A percentile compares a stretch with the other conserved stretches of the same genome.
Conservation (phyloP, 2,888 invertebrate genomes). For the Campoletis raptor region DNA sequence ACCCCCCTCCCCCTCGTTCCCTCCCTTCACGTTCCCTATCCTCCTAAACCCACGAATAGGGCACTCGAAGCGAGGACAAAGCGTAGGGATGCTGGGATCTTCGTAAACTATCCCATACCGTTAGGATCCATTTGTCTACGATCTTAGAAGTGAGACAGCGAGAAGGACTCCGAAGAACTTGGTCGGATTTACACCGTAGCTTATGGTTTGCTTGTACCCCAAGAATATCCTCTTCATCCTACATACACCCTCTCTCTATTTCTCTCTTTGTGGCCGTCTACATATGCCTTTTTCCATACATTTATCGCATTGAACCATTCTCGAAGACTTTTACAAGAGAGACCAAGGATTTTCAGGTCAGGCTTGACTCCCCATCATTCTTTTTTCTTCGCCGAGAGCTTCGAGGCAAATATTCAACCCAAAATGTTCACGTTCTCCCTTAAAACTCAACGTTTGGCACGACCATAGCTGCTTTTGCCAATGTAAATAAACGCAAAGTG, state of each 20-base stretch:
- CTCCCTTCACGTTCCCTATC: background rate
- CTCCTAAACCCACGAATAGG: constrained; percentile 53
- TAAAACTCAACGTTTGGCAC: constrained; percentile 70
- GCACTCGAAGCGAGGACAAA: constrained; percentile 72
- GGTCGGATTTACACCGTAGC: constrained; percentile 57
- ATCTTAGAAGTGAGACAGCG: constrained; percentile 60
- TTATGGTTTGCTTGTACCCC: constrained; percentile 44
- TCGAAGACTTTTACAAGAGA: constrained; percentile 38
- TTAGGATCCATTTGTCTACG: constrained; percentile 79
- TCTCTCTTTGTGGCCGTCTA: background rate
- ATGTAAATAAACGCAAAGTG: constrained; percentile 60
- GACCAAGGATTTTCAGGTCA: constrained; percentile 41
- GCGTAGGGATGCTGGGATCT: constrained; percentile 62
- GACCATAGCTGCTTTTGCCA: constrained; percentile 68
- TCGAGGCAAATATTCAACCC: constrained; percentile 44
- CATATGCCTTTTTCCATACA: constrained; percentile 10
- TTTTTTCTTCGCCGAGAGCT: background rate
- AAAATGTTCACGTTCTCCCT: constrained; percentile 66
- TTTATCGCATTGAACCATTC: constrained; percentile 29
- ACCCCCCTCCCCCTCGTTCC: background rate
- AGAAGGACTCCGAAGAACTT: constrained; percentile 32
- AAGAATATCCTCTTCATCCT: constrained; percentile 45
- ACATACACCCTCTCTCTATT: background rate
- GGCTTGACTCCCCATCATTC: constrained; percentile 38
- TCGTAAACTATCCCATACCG: constrained; percentile 73